phyloP scores from a whole-genome alignment of 1,140 invertebrate species.

The Drosophila cardini region DNA sequence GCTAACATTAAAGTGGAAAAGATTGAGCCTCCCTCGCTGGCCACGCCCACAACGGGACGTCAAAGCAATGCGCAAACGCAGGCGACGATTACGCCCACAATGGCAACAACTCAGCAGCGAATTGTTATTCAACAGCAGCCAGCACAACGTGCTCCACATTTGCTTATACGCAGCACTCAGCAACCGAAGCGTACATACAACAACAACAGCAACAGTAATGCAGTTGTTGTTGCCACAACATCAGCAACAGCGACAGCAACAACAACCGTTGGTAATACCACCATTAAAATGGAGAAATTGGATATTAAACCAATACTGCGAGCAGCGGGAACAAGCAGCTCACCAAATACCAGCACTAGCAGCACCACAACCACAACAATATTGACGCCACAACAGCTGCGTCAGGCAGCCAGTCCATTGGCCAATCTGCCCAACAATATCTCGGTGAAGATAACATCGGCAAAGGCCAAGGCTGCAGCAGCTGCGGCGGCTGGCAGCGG shows the following conservation, averaged over 20 bases:
- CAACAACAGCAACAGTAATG: conserved; percentile 45
- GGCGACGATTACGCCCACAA: conserved; percentile 15
- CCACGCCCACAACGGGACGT: conserved; percentile 11
- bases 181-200: conserved; percentile 46
- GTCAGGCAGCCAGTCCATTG: conserved; percentile 70
- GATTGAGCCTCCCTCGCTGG: conserved; percentile 55
- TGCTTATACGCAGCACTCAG: conserved; percentile 70
- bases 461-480: conserved; percentile 68
- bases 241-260: conserved; percentile 36
- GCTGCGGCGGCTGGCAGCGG: conserved; percentile 38
- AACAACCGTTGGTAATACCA: conserved; percentile 68
- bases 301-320: conserved; percentile 76
- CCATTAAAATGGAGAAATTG: conserved; percentile 82
- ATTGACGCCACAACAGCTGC: conserved; percentile 70
- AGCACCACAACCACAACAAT: conserved; percentile 62
- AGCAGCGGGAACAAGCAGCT: conserved; percentile 36
- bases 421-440: conserved; percentile 82
- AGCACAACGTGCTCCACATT: conserved; percentile 65
- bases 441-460: conserved; percentile 80
- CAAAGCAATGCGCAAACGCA: neutral
- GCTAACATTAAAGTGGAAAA: conserved; percentile 79
- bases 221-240: conserved; percentile 5
- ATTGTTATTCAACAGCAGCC: conserved; percentile 72
- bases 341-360: conserved; percentile 30
- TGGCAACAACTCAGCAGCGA: conserved; percentile 47